Base-by-base conservation (phyloP, 2,113 vertebrate genomes). In the Copsychus sechellarum region DNA sequence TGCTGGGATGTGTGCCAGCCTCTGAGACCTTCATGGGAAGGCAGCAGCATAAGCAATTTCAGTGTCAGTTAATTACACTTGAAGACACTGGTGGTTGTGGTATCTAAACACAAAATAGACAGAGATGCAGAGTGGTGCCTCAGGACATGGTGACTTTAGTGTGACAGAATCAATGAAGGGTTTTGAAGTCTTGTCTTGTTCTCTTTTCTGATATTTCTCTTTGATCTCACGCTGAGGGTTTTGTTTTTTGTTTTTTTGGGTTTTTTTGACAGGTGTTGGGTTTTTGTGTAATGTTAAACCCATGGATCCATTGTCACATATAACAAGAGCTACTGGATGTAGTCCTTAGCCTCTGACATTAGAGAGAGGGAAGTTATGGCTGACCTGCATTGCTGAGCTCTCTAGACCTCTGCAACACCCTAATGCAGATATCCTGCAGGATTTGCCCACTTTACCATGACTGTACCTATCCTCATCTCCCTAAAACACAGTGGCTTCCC, bases 131-230 rank as follows among this genome's bases (percentile, higher is more conserved):
- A 84, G 69, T 3, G 5, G 22, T 71, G 81, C 51, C 85, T 66
- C 38, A 31, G 88, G 69, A 91, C 48, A 6, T 15, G 36, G 69
- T 66, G 54, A 62, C 73, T 81, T 91, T 20, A 78, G 47, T 25
- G 29, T 61, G 88, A 90, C 70, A 51, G 78, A 91, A 70, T 67
- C 88, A 67, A 0, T 48, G 22, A 73, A 78, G 42, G 74, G 45
- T 76, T 54, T 71, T 40, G 28, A 74, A 58, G 84, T 54, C 24
- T 81, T 45, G 29, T 53, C 67, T 72, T 47, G 10, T 71, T 91
- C 92, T 71, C 85, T 88, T 97, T 96, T 85, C 28, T 91, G 84
- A 60, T 94, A 71, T 72, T 97, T 71, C 90, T 97, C 31, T 96
- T 96, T 90, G 92, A 97, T 95, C 93, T 97, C 45, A 77, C 93